Evolutionary conservation across 2,113 vertebrate species (phyloP), one percentile per base, ranked within the genome.

Genomic region (Podarcis muralis): DNA sequence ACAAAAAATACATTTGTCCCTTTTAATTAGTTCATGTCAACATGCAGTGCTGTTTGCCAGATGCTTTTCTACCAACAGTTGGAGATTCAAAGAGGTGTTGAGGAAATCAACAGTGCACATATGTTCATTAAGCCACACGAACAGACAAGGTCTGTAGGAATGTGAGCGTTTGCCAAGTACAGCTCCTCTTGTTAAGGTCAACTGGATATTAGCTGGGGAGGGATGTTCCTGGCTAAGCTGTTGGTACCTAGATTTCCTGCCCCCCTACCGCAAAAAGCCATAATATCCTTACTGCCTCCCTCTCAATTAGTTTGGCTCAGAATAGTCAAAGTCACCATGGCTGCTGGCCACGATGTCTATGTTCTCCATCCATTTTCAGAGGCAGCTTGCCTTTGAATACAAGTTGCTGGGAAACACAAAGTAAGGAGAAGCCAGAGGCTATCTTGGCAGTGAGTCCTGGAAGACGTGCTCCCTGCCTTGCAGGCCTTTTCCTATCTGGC

Each of bases 21-120:
- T 93, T 92, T 93, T 88, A 94, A 95, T 95, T 90, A 94, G 93
- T 92, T 95, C 95, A 94, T 92, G 93, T 94, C 95, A 96, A 93
- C 91, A 96, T 96, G 94, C 93, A 93, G 93, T 0, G 89, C 88
- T 95, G 94, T 95, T 95, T 95, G 94, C 94, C 93, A 94, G 94
- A 90, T 90, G 90, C 74, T 72, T 94, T 96, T 95, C 92, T 89
- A 91, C 89, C 88, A 87, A 89, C 86, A 90, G 72, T 93, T 76
- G 93, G 95, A 96, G 96, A 96, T 94, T 94, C 94, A 94, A 92
- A 93, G 93, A 88, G 87, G 75, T 78, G 3, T 92, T 93, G 90
- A 94, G 91, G 86, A 86, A 84, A 57, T 87, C 75, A 66, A 86
- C 65, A 62, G 32, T 85, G 80, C 87, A 87, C 90, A 94, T 90